Conservation (phyloP, 2,888 invertebrate genomes). For the Graphium colonna region DNA sequence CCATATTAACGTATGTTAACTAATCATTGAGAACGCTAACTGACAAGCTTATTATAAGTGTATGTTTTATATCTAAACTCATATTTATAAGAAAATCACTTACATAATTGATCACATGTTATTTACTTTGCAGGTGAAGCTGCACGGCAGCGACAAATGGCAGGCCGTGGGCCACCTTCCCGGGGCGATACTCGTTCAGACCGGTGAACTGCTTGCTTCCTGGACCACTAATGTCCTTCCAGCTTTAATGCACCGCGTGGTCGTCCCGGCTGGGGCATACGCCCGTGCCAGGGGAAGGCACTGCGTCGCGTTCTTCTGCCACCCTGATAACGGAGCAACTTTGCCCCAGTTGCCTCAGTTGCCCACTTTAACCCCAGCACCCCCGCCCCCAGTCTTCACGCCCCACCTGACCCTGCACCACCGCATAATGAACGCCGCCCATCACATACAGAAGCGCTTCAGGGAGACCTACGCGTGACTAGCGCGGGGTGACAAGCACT, state of each 20-base stretch:
- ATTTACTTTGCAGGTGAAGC: slow-evolving; percentile 73
- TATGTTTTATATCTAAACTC: too few species aligned
- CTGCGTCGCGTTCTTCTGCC: slow-evolving; percentile 88
- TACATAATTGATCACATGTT: not conserved
- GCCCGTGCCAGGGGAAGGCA: slow-evolving; percentile 84
- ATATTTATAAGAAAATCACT: too few species aligned
- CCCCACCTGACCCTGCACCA: slow-evolving; percentile 65
- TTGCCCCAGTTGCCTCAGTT: slow-evolving; percentile 74
- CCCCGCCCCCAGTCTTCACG: slow-evolving; percentile 66
- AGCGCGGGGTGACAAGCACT: slow-evolving; percentile 40
- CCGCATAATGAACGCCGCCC: slow-evolving; percentile 85
- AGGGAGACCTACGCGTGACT: slow-evolving; percentile 84
- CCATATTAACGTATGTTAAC: too few species aligned
- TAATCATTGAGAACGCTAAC: too few species aligned
- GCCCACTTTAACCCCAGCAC: slow-evolving; percentile 45
- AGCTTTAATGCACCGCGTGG: slow-evolving; percentile 87
- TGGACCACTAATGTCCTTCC: slow-evolving; percentile 87
- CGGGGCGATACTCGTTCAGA: slow-evolving; percentile 87
- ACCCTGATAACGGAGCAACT: slow-evolving; percentile 82
- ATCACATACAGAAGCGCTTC: slow-evolving; percentile 85
- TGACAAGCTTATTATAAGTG: too few species aligned
- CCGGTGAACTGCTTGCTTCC: slow-evolving; percentile 85
- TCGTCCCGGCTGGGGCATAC: slow-evolving; percentile 83
- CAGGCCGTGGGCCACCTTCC: slow-evolving; percentile 87
- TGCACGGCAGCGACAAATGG: slow-evolving; percentile 84